Evolutionary conservation across 2,888 invertebrate species (phyloP).

Genomic region (Gasteruption jaculator): DNA sequence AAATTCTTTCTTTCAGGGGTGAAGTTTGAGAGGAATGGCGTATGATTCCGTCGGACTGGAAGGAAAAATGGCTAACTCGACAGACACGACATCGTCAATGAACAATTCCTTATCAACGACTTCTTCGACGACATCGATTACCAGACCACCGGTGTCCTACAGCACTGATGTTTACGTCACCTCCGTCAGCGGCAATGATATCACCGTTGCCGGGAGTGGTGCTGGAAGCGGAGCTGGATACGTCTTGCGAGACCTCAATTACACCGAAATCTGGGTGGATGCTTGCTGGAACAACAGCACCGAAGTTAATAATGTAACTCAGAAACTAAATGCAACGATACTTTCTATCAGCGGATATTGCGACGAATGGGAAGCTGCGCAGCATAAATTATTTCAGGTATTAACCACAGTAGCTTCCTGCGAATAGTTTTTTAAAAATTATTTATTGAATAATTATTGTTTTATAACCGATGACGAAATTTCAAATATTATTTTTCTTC

Average conservation of each 20-base stretch:
- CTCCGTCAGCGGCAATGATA: slow-evolving; percentile 38
- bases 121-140: slow-evolving; percentile 54
- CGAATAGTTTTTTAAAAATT: too few relatives aligned
- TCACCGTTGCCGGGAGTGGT: slow-evolving; percentile 43
- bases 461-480: too few relatives aligned
- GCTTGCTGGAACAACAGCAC: slow-evolving; percentile 56
- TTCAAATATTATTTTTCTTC: too few relatives aligned
- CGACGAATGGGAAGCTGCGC: slow-evolving; percentile 76
- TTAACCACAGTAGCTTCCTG: too few relatives aligned
- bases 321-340: slow-evolving; percentile 51
- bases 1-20: too few relatives aligned
- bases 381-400: slow-evolving; percentile 75
- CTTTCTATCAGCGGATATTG: slow-evolving; percentile 51
- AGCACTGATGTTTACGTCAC: slow-evolving; percentile 39
- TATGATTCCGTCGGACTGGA: too few relatives aligned
- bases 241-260: slow-evolving; percentile 51
- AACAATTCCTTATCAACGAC: slow-evolving; percentile 46
- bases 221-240: slow-evolving; percentile 40
- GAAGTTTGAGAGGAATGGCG: too few relatives aligned
- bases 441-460: too few relatives aligned
- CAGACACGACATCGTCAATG: slow-evolving; percentile 49
- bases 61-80: slow-evolving; percentile 55
- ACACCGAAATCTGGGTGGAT: slow-evolving; percentile 55
- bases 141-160: slow-evolving; percentile 40
- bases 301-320: slow-evolving; percentile 53